Percentiles rank a stretch among this genome's conserved stretches.
phyloP scores from a whole-genome alignment of 2,797 vertebrate species.

The Amblyopsis hoosieri region DNA sequence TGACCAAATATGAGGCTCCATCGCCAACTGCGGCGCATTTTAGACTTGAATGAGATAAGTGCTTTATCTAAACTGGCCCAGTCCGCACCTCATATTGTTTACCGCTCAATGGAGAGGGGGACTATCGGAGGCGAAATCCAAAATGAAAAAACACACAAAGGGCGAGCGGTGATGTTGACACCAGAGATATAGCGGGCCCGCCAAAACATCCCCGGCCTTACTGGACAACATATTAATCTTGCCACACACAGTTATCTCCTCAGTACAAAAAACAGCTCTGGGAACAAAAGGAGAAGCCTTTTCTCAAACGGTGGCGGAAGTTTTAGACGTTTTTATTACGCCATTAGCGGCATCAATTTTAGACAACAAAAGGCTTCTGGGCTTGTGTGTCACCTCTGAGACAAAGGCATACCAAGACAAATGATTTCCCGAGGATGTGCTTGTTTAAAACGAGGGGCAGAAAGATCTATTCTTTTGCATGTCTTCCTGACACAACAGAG shows the following conservation, averaged over 20 bases:
- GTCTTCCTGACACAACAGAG: constrained; percentile 67
- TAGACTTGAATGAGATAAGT: constrained; percentile 29
- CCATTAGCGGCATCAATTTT: constrained; percentile 73
- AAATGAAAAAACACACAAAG: constrained; percentile 51
- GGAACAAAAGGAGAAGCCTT: constrained; percentile 67
- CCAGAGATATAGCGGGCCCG: constrained; percentile 55
- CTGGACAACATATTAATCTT: constrained; percentile 73
- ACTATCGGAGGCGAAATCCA: constrained; percentile 37
- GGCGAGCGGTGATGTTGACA: constrained; percentile 61
- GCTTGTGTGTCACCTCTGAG: constrained; percentile 70
- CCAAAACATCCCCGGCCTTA: constrained; percentile 50
- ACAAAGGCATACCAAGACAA: constrained; percentile 80
- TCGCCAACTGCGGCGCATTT: constrained; percentile 36
- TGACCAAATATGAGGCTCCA: constrained; percentile 62
- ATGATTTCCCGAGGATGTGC: constrained; percentile 73
- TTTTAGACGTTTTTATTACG: constrained; percentile 76
- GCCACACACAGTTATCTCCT: constrained; percentile 71
- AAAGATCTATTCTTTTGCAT: constrained; percentile 58
- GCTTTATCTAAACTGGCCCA: constrained; percentile 14
- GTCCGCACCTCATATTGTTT: constrained; percentile 47
- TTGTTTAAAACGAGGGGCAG: constrained; percentile 57
- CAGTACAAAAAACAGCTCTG: constrained; percentile 52
- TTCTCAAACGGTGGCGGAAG: constrained; percentile 59
- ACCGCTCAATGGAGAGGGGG: constrained; percentile 38
- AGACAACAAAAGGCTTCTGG: constrained; percentile 64